Evolutionary conservation across 2,797 vertebrate genomes (phyloP).

Genomic region (Ctenochaetus hawaiiensis): DNA sequence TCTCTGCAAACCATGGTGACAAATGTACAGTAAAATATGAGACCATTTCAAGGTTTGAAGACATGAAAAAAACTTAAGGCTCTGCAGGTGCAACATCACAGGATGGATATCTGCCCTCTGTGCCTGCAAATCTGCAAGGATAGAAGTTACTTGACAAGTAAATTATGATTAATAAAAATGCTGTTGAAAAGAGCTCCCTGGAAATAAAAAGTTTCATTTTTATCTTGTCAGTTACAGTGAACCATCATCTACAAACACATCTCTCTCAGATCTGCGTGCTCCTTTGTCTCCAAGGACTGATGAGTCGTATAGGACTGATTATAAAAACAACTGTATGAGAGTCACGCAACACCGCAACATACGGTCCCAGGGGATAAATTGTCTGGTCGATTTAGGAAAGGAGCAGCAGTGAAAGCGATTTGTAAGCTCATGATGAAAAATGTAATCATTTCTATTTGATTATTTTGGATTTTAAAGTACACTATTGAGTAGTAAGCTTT

Average conservation of each 20-base stretch:
- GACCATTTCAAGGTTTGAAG: slow-evolving; percentile 27
- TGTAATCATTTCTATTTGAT: slow-evolving; percentile 20
- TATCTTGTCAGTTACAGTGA: slow-evolving; percentile 55
- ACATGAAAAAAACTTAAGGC: slow-evolving; percentile 27
- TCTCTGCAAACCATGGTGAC: slow-evolving; percentile 39
- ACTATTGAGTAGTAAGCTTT: slow-evolving; percentile 17
- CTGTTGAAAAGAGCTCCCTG: slow-evolving; percentile 23
- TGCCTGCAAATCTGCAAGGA: slow-evolving; percentile 33
- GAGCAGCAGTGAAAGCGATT: slow-evolving; percentile 38
- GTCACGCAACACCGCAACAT: slow-evolving; percentile 66
- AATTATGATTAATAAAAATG: slow-evolving; percentile 58
- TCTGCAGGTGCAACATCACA: slow-evolving; percentile 67
- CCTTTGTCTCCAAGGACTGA: slow-evolving; percentile 59
- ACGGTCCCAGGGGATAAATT: slow-evolving; percentile 49
- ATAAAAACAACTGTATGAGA: slow-evolving; percentile 69
- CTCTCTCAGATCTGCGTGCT: slow-evolving; percentile 32
- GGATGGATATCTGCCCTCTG: slow-evolving; percentile 45
- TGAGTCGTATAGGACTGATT: slow-evolving; percentile 72
- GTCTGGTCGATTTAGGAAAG: slow-evolving; percentile 43
- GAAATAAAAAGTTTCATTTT: slow-evolving; percentile 54
- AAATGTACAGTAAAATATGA: slow-evolving; percentile 25
- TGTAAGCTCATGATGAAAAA: slow-evolving; percentile 37
- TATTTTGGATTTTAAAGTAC: slow-evolving; percentile 44
- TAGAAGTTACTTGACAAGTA: slow-evolving; percentile 55
- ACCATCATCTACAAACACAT: slow-evolving; percentile 57